phyloP scores from a whole-genome alignment of 2,888 invertebrate species.

The Eurois occulta region DNA sequence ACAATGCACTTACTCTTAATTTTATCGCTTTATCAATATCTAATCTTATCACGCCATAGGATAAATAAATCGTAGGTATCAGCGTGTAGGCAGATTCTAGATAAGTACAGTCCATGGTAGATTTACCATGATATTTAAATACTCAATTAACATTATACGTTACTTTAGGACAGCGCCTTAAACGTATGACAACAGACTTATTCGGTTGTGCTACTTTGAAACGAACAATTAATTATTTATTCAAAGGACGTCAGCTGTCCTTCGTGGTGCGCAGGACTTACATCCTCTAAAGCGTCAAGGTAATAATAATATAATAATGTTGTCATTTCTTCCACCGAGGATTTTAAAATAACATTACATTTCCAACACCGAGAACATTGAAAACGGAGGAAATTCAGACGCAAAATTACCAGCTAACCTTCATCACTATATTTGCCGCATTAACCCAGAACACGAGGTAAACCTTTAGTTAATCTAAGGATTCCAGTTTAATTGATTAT shows the following conservation, averaged over 20 bases:
- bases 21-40: conserved; percentile 31
- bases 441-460: conserved; percentile 12
- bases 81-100: background rate
- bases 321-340: background rate
- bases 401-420: conserved; percentile 5
- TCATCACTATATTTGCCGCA: background rate
- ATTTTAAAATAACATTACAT: background rate
- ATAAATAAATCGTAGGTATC: conserved; percentile 19
- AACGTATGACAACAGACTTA: conserved; percentile 27
- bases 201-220: conserved; percentile 24
- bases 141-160: conserved; percentile 11
- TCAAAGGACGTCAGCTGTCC: conserved; percentile 54
- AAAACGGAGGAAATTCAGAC: background rate
- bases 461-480: conserved; percentile 13
- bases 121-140: conserved; percentile 39
- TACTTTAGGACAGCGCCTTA: conserved; percentile 32
- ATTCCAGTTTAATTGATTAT: conserved; percentile 1
- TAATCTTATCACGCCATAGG: conserved; percentile 39
- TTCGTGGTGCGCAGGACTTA: conserved; percentile 44
- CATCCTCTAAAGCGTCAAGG: conserved; percentile 31
- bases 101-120: background rate
- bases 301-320: conserved; percentile 12
- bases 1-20: conserved; percentile 11
- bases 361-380: background rate
- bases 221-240: conserved; percentile 61